Conservation (phyloP, 2,888 invertebrate species). For the Oligia latruncula region DNA sequence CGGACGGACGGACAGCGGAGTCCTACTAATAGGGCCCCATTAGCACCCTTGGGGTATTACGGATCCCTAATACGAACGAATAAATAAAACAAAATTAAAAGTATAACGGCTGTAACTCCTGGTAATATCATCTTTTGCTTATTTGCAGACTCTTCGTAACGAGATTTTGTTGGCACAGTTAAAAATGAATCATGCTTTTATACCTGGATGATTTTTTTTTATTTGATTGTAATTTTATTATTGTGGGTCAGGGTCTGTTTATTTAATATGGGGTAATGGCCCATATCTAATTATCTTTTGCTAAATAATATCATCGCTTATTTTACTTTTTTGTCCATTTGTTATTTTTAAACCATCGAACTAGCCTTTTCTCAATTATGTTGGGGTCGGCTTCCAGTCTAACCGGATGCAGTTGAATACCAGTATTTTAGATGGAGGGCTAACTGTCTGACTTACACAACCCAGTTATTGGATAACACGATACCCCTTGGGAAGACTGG, state of each 20-base stretch:
- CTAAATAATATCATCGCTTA: not conserved
- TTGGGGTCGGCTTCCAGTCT: not conserved
- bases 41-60: not conserved
- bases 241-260: too few species aligned
- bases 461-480: not conserved
- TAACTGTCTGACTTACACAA: not conserved
- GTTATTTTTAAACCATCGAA: not conserved
- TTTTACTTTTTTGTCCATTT: not conserved
- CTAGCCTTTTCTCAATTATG: not conserved
- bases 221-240: conserved; percentile 15
- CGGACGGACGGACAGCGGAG: not conserved
- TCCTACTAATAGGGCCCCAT: not conserved
- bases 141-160: conserved; percentile 34
- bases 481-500: not conserved
- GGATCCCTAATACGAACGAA: conserved; percentile 1
- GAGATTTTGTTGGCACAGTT: conserved; percentile 34
- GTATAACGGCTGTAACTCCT: conserved; percentile 30
- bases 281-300: not conserved
- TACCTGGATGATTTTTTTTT: conserved; percentile 8
- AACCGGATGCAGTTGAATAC: not conserved
- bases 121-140: conserved; percentile 47
- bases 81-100: conserved; percentile 36
- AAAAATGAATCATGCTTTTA: conserved; percentile 19
- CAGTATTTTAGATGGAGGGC: not conserved
- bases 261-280: not conserved